Percentiles rank a stretch among this genome's conserved stretches.
Conservation (phyloP, 2,888 invertebrate species). For the Drosophila dives region DNA sequence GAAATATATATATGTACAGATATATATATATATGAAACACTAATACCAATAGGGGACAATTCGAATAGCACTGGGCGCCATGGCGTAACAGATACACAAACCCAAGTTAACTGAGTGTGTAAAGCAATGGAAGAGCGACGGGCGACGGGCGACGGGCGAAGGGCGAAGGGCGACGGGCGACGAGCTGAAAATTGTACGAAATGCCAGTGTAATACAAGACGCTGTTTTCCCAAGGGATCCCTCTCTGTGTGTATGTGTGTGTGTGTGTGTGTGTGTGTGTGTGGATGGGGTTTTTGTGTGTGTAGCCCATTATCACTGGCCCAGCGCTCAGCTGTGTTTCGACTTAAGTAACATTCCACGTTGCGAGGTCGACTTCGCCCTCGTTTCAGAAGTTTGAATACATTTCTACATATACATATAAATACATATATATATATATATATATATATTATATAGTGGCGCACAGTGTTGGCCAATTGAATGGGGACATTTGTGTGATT, state of each 20-base stretch:
- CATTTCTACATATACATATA: constrained; percentile 19
- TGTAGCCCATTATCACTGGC: constrained; percentile 65
- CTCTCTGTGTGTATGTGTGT: not conserved
- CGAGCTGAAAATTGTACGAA: constrained; percentile 66
- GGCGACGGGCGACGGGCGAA: too few relatives aligned
- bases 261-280: not conserved
- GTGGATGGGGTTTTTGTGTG: constrained; percentile 6
- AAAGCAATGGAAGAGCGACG: constrained; percentile 64
- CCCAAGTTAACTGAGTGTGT: constrained; percentile 76
- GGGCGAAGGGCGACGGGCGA: not conserved
- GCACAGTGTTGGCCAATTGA: constrained; percentile 49
- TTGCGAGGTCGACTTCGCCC: constrained; percentile 50
- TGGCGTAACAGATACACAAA: constrained; percentile 75
- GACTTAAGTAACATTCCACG: constrained; percentile 74
- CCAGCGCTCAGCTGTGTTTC: constrained; percentile 69
- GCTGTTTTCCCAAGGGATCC: not conserved
- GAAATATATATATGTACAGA: not conserved
- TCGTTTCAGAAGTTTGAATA: constrained; percentile 41
- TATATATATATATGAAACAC: not conserved
- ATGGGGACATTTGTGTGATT: constrained; percentile 39
- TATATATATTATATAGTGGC: not conserved
- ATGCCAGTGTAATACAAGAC: constrained; percentile 60
- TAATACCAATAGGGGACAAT: constrained; percentile 54
- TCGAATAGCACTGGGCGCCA: constrained; percentile 61
- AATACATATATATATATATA: not conserved